Conservation (phyloP, 2,888 invertebrate genomes). For the Bursaphelenchus okinawaensis region DNA sequence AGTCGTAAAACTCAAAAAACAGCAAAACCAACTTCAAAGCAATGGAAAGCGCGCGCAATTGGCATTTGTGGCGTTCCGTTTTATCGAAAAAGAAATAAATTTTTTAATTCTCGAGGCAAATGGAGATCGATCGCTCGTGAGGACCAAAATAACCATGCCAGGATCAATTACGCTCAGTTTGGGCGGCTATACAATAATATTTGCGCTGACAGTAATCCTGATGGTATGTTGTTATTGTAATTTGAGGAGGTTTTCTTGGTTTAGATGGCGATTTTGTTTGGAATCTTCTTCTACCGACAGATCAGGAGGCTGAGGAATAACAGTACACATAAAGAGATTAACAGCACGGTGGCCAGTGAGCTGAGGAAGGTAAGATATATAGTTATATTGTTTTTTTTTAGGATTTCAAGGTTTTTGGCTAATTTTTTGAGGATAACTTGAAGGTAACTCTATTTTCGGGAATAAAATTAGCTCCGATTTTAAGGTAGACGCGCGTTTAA, state of each 20-base stretch:
- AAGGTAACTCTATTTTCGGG: no score
- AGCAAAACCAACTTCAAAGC: no score
- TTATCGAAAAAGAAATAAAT: neutral
- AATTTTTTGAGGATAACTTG: no score
- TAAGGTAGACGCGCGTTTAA: no score
- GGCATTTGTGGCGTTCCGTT: no score
- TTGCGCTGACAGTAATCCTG: slow-evolving; percentile 28
- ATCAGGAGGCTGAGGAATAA: slow-evolving; percentile 47
- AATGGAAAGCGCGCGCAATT: no score
- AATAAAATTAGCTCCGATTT: no score
- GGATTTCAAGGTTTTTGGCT: no score
- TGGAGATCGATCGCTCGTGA: neutral
- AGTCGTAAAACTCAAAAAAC: no score
- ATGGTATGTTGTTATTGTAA: slow-evolving; percentile 21
- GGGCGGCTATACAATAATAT: slow-evolving; percentile 31
- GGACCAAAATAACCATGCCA: slow-evolving; percentile 2
- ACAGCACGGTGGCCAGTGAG: slow-evolving; percentile 33
- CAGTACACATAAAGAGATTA: slow-evolving; percentile 38
- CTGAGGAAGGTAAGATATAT: slow-evolving; percentile 27
- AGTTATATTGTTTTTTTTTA: slow-evolving; percentile 9
- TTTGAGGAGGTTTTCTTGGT: neutral
- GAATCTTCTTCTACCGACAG: slow-evolving; percentile 37
- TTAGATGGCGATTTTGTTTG: slow-evolving; percentile 18
- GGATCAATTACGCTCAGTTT: slow-evolving; percentile 20
- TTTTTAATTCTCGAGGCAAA: neutral